Percentiles rank a stretch among this genome's conserved stretches.
phyloP scores from a whole-genome alignment of 1,140 invertebrate genomes.

The Bombus fervidus region DNA sequence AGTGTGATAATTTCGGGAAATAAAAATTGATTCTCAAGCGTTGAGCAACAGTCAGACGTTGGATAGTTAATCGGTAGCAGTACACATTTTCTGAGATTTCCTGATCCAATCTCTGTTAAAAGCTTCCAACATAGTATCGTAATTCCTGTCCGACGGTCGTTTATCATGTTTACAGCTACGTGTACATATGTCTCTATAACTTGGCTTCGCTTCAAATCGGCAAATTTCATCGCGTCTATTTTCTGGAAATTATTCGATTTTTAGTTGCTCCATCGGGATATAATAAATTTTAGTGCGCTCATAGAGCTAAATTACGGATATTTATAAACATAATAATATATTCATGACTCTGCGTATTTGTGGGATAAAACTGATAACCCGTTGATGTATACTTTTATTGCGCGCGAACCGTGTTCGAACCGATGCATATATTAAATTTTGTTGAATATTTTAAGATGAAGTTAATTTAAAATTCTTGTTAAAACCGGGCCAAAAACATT shows the following conservation, averaged over 20 bases:
- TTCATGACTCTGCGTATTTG: too few relatives aligned
- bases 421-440: too few relatives aligned
- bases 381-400: too few relatives aligned
- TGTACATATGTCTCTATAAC: neutral
- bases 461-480: too few relatives aligned
- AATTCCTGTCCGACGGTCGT: neutral
- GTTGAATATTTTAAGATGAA: too few relatives aligned
- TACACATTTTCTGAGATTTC: neutral
- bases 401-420: too few relatives aligned
- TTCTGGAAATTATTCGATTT: neutral
- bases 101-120: neutral
- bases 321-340: too few relatives aligned
- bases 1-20: neutral
- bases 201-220: conserved; percentile 9
- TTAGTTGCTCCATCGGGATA: neutral
- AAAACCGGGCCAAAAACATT: neutral
- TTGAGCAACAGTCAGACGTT: neutral
- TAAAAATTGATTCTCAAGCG: neutral
- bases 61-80: neutral
- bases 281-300: too few relatives aligned
- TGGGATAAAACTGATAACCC: too few relatives aligned
- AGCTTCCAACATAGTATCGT: neutral
- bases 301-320: too few relatives aligned
- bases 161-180: neutral
- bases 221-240: neutral